These are phyloP conservation scores for Pluvialis apricaria DNA, from an alignment of 2,113 vertebrate genomes.

Conservation along the genomic window DNA sequence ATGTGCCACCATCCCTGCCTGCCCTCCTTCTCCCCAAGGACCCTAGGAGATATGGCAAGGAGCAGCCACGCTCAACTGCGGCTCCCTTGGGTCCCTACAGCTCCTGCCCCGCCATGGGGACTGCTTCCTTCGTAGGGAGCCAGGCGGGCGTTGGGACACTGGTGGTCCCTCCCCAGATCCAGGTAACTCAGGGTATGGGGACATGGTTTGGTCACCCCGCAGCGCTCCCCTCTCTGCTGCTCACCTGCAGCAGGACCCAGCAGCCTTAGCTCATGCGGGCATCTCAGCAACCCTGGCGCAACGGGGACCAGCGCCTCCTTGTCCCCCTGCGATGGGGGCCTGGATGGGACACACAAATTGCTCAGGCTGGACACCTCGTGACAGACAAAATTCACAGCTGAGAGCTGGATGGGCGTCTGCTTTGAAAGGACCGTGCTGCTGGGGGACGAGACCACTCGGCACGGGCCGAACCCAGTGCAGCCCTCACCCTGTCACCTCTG, in stretches of 20 bases:
- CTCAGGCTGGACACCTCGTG: not conserved
- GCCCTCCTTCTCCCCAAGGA: not conserved
- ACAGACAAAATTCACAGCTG: not conserved
- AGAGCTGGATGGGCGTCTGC: not conserved
- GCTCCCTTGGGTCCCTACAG: not conserved
- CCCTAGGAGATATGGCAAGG: not conserved
- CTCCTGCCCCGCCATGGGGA: not conserved
- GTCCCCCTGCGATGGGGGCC: accelerated
- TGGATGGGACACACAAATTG: not conserved
- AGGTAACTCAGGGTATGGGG: not conserved
- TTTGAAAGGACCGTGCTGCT: not conserved
- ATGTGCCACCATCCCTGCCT: not conserved
- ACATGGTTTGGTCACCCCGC: not conserved
- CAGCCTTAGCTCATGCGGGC: not conserved
- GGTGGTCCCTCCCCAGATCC: not conserved
- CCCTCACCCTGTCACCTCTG: not conserved
- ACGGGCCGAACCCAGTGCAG: not conserved
- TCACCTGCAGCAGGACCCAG: not conserved
- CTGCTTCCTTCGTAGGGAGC: accelerated
- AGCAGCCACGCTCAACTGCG: not conserved
- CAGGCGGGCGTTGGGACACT: not conserved
- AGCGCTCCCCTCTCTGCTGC: not conserved
- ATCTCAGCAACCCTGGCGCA: not conserved
- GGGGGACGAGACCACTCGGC: accelerated
- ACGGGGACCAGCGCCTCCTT: accelerated